Conservation (phyloP, 2,888 invertebrate genomes). For the Eulithis prunata region DNA sequence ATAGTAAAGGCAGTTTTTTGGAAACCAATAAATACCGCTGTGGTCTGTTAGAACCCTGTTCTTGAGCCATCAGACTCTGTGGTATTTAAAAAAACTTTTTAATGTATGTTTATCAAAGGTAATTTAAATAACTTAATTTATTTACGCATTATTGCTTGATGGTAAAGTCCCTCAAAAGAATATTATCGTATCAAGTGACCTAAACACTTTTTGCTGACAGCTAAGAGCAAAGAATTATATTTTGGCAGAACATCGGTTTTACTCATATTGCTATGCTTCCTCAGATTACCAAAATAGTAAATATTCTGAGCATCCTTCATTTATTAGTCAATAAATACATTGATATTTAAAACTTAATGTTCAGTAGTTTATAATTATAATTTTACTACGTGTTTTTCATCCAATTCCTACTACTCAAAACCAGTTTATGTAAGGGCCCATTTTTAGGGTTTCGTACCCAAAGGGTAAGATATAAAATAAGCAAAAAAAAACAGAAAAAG, state of each 20-base stretch:
- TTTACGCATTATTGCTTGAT: constrained; percentile 49
- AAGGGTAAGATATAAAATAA: too few species aligned
- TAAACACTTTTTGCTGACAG: background rate
- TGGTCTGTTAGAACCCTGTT: constrained; percentile 78
- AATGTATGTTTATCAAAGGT: background rate
- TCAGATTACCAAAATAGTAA: too few species aligned
- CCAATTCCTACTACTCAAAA: too few species aligned
- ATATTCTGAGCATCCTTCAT: too few species aligned
- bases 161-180: constrained; percentile 50
- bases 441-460: too few species aligned
- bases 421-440: too few species aligned
- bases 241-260: background rate
- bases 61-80: constrained; percentile 80
- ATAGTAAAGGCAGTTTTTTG: constrained; percentile 30
- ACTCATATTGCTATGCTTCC: too few species aligned
- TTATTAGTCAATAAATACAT: too few species aligned
- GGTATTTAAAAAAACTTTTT: constrained; percentile 61
- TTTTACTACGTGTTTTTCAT: too few species aligned
- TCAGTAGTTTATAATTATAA: too few species aligned
- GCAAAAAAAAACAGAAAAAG: too few species aligned
- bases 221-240: background rate
- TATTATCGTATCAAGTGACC: constrained; percentile 44
- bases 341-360: too few species aligned
- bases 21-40: constrained; percentile 66
- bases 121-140: constrained; percentile 9